Evolutionary conservation across 2,888 invertebrate species (phyloP).

Genomic region (Zelleria hepariella): DNA sequence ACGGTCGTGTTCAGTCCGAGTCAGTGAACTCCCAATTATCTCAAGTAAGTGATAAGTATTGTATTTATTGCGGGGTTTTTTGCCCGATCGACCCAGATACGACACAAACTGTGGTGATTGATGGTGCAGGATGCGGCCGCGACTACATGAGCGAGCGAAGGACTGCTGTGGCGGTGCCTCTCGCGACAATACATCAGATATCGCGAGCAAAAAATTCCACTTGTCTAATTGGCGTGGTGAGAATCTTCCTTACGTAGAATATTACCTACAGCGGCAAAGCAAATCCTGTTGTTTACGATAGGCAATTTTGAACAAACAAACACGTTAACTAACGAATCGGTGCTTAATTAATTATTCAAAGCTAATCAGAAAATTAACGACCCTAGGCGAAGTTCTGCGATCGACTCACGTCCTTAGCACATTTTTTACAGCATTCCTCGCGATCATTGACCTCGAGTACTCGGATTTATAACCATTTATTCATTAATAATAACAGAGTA

Average conservation of each 20-base stretch:
- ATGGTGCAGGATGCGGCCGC: constrained; percentile 28
- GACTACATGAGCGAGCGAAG: neutral
- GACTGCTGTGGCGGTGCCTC: too few species aligned
- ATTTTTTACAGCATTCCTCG: constrained; percentile 63
- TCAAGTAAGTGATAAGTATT: constrained; percentile 29
- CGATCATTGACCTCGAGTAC: constrained; percentile 60
- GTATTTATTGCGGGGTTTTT: constrained; percentile 27
- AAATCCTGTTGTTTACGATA: neutral
- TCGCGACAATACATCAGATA: too few species aligned
- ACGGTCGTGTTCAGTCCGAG: constrained; percentile 11
- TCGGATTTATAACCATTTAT: constrained; percentile 54
- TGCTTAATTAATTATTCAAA: constrained; percentile 39
- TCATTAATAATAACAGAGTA: constrained; percentile 55
- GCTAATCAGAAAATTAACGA: constrained; percentile 46
- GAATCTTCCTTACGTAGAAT: too few species aligned
- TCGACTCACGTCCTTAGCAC: constrained; percentile 54
- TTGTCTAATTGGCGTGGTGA: too few species aligned
- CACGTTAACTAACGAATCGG: constrained; percentile 16
- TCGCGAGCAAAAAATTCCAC: neutral
- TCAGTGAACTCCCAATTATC: constrained; percentile 38
- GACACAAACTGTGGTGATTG: constrained; percentile 21
- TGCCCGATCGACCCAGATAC: constrained; percentile 31
- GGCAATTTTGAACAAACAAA: constrained; percentile 2
- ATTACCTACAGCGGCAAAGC: neutral
- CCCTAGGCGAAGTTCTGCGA: constrained; percentile 33